Conservation (phyloP, 1,140 invertebrate species). For the Eueides isabella region DNA sequence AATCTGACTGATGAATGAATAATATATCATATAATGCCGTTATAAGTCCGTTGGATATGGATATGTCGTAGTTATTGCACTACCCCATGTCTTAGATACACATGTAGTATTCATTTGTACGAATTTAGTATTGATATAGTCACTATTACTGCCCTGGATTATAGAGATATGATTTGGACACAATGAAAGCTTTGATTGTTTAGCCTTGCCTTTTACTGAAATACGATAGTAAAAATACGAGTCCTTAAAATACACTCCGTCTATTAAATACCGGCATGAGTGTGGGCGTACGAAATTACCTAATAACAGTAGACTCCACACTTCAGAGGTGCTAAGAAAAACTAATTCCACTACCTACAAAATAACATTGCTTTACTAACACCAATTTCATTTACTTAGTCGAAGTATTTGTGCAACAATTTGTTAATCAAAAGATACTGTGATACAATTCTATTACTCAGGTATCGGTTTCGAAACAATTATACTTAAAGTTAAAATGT, state of each 20-base stretch:
- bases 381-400: neutral
- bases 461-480: neutral
- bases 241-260: slow-evolving; percentile 1
- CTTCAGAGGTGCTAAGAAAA: neutral
- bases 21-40: no score
- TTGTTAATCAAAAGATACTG: neutral
- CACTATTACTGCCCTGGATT: neutral
- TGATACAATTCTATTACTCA: neutral
- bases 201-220: neutral
- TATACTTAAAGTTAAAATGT: neutral
- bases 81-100: no score
- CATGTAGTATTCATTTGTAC: no score
- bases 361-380: neutral
- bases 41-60: no score
- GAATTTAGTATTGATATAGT: no score
- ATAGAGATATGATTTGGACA: neutral
- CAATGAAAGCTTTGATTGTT: neutral
- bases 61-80: no score
- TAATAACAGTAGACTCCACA: neutral
- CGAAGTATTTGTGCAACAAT: neutral
- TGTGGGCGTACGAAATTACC: neutral
- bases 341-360: neutral
- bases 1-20: no score
- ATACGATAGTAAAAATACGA: neutral
- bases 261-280: neutral